phyloP scores from a whole-genome alignment of 2,113 vertebrate species.

The Bombycilla garrulus region DNA sequence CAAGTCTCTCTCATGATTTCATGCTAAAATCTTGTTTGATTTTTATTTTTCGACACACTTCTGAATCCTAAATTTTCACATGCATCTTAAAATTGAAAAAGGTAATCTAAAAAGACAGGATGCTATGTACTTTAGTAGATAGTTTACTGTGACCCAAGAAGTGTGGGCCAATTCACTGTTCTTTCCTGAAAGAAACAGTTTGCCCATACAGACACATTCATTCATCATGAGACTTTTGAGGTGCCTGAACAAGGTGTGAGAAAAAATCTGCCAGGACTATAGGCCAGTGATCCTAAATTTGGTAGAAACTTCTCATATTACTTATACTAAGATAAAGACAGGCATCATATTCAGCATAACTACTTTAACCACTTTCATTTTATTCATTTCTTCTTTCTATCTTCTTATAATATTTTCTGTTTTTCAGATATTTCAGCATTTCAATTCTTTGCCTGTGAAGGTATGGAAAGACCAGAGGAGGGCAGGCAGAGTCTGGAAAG shows the following conservation, averaged over 20 bases:
- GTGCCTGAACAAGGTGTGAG: background rate
- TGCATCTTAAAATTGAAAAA: background rate
- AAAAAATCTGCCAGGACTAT: background rate
- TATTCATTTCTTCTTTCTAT: background rate
- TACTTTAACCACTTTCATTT: background rate
- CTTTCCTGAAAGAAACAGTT: background rate
- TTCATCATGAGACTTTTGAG: background rate
- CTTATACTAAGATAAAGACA: background rate
- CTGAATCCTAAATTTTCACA: background rate
- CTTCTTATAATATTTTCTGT: background rate
- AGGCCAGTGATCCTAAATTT: background rate
- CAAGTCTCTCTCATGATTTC: background rate
- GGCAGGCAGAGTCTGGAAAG: constrained; percentile 65
- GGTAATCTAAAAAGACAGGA: background rate
- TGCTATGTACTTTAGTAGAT: background rate
- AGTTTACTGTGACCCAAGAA: background rate
- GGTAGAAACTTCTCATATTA: background rate
- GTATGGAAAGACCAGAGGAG: constrained; percentile 65
- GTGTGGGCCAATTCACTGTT: background rate
- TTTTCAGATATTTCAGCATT: background rate
- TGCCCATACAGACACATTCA: background rate
- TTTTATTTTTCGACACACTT: background rate
- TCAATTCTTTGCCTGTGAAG: constrained; percentile 39
- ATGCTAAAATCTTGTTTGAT: background rate
- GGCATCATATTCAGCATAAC: background rate